Conservation (phyloP, 2,797 vertebrate species). For the Mormyrus proboscirostris region DNA sequence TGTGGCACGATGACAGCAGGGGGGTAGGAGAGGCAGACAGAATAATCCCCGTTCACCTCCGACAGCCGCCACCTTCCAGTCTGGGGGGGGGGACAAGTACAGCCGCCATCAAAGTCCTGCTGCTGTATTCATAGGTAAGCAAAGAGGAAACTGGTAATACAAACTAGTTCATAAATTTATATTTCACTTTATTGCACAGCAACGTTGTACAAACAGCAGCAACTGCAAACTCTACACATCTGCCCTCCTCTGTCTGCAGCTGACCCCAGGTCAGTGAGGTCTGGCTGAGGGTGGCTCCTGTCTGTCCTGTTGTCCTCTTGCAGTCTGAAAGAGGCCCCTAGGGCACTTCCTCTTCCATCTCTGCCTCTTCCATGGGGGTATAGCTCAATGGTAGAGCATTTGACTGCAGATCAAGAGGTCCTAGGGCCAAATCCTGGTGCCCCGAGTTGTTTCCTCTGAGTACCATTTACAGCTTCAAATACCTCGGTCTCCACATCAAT, state of each 20-base stretch:
- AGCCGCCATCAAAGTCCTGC: background rate
- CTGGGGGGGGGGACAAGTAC: slow-evolving; percentile 45
- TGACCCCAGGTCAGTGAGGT: background rate
- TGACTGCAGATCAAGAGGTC: too few relatives aligned
- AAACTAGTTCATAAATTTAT: background rate
- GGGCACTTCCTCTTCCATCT: background rate
- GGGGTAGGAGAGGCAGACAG: slow-evolving; percentile 69
- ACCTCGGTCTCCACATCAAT: too few relatives aligned
- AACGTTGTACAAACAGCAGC: background rate
- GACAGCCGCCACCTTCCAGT: slow-evolving; percentile 73
- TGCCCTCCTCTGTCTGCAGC: background rate
- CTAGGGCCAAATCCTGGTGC: too few relatives aligned
- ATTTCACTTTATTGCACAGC: background rate
- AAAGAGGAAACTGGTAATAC: background rate
- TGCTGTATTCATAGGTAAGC: background rate
- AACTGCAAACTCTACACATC: background rate
- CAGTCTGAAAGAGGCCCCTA: background rate
- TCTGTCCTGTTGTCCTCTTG: background rate
- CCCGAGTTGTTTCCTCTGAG: too few relatives aligned
- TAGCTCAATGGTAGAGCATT: too few relatives aligned
- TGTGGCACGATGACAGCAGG: slow-evolving; percentile 60
- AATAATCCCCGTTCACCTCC: slow-evolving; percentile 64
- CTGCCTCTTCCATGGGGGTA: background rate
- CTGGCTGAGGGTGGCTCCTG: background rate
- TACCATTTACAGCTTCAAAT: too few relatives aligned